Base-by-base conservation (phyloP, 2,888 invertebrate genomes). In the Spilosoma lubricipeda region DNA sequence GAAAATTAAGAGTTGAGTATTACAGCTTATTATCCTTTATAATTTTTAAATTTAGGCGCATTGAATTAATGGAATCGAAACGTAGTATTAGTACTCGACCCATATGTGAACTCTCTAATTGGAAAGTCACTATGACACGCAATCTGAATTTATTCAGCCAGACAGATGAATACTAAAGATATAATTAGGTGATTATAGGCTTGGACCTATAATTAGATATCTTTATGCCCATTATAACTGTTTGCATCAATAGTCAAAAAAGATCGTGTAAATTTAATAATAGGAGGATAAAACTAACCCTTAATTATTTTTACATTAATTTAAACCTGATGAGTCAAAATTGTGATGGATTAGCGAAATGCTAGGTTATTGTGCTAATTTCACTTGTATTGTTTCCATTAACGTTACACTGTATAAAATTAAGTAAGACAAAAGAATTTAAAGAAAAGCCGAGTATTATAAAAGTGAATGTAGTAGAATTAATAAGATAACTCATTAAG, bases 341-440 rank as follows among this genome's bases (percentile, higher is more conserved):
- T 67, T 30, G 30, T 67, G 42, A 30, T 27, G 45, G 30, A 9
- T 67, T 45, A 67, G 67, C 67, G n/a, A 67, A 45, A 11, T 67
- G 11, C 45, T 11, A 45, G 3, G 45, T 67, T 30, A 45, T 67
- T 20, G 30, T 67, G 27, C 9, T 67, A 67, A 45, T 67, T 30
- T 45, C 18, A 67, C 30, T 67, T 20, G 67, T 67, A 45, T 67
- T 67, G 45, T 67, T 45, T 45, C 30, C 45, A 45, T 67, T 42
- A 67, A 67, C 30, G 67, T 67, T 18, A 45, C 20, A 30, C 20
- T 67, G 27, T 45, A 45, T 27, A 20, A 30, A 13, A 67, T 67
- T 45, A 42, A 45, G 30, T 20, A 8, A 67, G 67, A 27, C 30
- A 20, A 20, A 30, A 45, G 27, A 45, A 8, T 45, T 45, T 9